Evolutionary conservation across 1,140 invertebrate species (phyloP).

Genomic region (Drosophila nikananu): DNA sequence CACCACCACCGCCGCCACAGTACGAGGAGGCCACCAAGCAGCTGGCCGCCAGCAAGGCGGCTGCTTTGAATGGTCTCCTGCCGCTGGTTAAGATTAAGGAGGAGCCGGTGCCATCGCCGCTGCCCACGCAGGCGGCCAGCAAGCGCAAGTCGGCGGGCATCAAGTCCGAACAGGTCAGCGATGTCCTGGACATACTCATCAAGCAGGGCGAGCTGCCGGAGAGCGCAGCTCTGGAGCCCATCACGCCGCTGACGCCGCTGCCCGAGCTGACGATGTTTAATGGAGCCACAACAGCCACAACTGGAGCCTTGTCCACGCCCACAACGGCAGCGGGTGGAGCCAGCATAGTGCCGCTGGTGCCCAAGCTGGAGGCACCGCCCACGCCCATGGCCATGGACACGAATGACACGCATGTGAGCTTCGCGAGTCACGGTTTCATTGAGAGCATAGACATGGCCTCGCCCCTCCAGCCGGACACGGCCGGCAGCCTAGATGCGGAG

Average conservation of each 20-base stretch:
- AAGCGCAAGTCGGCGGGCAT: slow-evolving; percentile 86
- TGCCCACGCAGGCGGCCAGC: slow-evolving; percentile 33
- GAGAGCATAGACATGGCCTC: slow-evolving; percentile 82
- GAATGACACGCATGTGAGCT: slow-evolving; percentile 42
- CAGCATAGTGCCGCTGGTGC: slow-evolving; percentile 68
- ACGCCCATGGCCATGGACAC: slow-evolving; percentile 73
- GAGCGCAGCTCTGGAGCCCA: slow-evolving; percentile 92
- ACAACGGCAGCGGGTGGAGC: slow-evolving; percentile 62
- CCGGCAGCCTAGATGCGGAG: slow-evolving; percentile 59
- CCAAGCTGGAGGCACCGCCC: slow-evolving; percentile 61
- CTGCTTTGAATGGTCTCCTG: slow-evolving; percentile 45
- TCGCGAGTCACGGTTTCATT: slow-evolving; percentile 53
- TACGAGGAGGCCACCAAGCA: slow-evolving; percentile 91
- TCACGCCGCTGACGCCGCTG: slow-evolving; percentile 87
- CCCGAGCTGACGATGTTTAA: slow-evolving; percentile 64
- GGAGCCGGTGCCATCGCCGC: slow-evolving; percentile 56
- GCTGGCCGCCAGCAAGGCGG: slow-evolving; percentile 82
- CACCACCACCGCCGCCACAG: slow-evolving; percentile 86
- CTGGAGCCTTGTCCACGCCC: slow-evolving; percentile 5
- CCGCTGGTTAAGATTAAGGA: slow-evolving; percentile 80
- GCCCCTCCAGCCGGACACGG: slow-evolving; percentile 61
- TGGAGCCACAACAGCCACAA: background rate
- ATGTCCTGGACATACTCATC: slow-evolving; percentile 97
- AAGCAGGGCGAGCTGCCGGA: slow-evolving; percentile 96
- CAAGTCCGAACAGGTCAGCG: slow-evolving; percentile 95